Evolutionary conservation across 2,797 vertebrate species (phyloP).

Genomic region (Coccyzus lansbergi): DNA sequence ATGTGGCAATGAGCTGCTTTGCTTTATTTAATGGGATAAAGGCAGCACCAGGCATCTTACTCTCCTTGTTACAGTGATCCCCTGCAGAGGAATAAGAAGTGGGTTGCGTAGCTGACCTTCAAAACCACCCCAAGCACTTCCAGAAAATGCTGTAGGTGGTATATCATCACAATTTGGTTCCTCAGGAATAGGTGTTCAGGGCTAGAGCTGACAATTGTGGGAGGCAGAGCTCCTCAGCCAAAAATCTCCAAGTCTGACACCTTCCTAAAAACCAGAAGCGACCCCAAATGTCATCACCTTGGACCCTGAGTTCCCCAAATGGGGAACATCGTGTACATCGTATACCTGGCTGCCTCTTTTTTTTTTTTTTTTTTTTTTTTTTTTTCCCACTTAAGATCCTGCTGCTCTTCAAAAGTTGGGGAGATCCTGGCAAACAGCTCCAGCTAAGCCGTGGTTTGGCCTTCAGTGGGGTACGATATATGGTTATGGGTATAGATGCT

Average conservation of each 20-base stretch:
- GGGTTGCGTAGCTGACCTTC: not conserved
- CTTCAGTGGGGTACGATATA: not conserved
- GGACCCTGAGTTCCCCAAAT: not conserved
- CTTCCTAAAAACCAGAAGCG: not conserved
- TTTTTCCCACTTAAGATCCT: not conserved
- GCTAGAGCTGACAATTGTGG: not conserved
- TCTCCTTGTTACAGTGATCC: not conserved
- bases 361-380: no score
- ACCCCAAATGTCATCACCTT: not conserved
- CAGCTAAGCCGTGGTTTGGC: not conserved
- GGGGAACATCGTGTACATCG: rapidly evolving
- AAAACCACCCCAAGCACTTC: not conserved
- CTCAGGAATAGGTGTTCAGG: not conserved
- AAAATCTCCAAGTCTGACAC: not conserved
- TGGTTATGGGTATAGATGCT: not conserved
- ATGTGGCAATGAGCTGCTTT: not conserved
- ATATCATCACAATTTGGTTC: not conserved
- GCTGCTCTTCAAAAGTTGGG: not conserved
- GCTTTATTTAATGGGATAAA: not conserved
- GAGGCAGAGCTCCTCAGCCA: not conserved
- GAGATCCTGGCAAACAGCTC: not conserved
- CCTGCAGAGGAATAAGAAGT: not conserved
- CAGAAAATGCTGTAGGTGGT: not conserved
- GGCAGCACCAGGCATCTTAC: not conserved
- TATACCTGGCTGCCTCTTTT: not conserved